Evolutionary conservation across 2,113 vertebrate species (phyloP).

Genomic region (Scytalopus superciliaris): DNA sequence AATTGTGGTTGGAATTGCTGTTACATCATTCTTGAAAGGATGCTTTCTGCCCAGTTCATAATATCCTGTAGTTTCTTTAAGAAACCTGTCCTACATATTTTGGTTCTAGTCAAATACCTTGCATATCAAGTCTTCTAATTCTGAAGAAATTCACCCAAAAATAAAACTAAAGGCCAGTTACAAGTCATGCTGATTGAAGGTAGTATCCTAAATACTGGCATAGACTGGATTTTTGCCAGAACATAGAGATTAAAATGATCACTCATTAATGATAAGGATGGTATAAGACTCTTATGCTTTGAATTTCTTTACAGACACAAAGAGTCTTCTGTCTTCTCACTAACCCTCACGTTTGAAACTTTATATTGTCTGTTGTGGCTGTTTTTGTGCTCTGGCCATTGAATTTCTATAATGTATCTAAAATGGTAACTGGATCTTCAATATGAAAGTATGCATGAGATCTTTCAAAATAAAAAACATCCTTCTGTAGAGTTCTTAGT

Average conservation of each 20-base stretch:
- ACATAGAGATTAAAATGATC: background rate
- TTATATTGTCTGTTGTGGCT: background rate
- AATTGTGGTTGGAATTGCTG: background rate
- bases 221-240: background rate
- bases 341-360: background rate
- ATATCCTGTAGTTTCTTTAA: background rate
- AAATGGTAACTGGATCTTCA: background rate
- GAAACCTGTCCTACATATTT: background rate
- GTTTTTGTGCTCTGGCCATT: background rate
- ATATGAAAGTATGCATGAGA: background rate
- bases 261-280: background rate
- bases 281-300: background rate
- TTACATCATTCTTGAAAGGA: background rate
- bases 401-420: background rate
- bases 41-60: background rate
- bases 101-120: background rate
- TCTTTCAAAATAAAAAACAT: background rate
- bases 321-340: background rate
- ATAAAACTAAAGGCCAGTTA: background rate
- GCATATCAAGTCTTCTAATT: background rate
- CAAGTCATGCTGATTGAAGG: background rate
- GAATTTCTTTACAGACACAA: background rate
- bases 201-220: background rate
- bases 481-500: background rate
- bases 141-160: background rate